These are phyloP conservation scores for Andricus curvator DNA, from an alignment of 2,888 invertebrate species.

Conservation along the genomic window DNA sequence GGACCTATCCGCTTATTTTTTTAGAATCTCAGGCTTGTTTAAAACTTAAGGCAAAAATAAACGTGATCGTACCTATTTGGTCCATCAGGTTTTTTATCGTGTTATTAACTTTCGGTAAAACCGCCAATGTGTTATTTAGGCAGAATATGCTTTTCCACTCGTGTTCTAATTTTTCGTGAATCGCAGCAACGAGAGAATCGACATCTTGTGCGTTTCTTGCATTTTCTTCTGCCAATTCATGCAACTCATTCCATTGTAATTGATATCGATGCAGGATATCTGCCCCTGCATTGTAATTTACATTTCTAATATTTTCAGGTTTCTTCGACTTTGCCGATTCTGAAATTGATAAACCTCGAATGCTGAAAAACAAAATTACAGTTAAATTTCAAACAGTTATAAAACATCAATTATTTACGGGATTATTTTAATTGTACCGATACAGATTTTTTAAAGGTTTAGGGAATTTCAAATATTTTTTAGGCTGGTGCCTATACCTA, in stretches of 20 bases:
- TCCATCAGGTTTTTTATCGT: constrained; percentile 78
- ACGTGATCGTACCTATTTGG: constrained; percentile 74
- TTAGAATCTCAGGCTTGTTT: no score
- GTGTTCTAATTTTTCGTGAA: constrained; percentile 76
- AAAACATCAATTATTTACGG: constrained; percentile 22
- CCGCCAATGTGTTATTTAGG: constrained; percentile 76
- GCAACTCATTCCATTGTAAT: constrained; percentile 85
- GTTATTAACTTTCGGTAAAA: constrained; percentile 78
- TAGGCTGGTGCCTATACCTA: no score
- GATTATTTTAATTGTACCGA: no score
- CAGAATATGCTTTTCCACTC: constrained; percentile 77
- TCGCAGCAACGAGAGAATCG: constrained; percentile 73
- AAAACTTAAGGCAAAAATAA: background rate
- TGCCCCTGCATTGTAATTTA: constrained; percentile 84
- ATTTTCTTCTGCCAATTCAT: constrained; percentile 85
- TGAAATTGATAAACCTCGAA: constrained; percentile 68
- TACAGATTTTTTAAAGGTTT: no score
- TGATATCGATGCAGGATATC: constrained; percentile 86
- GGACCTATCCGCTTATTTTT: no score
- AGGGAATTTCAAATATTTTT: background rate
- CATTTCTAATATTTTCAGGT: constrained; percentile 60
- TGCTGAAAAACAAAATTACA: constrained; percentile 60
- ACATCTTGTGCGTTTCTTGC: constrained; percentile 81
- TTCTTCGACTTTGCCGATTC: constrained; percentile 68
- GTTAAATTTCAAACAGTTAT: constrained; percentile 3